Base-by-base conservation (phyloP, 2,888 invertebrate genomes). In the Catocala sponsa region DNA sequence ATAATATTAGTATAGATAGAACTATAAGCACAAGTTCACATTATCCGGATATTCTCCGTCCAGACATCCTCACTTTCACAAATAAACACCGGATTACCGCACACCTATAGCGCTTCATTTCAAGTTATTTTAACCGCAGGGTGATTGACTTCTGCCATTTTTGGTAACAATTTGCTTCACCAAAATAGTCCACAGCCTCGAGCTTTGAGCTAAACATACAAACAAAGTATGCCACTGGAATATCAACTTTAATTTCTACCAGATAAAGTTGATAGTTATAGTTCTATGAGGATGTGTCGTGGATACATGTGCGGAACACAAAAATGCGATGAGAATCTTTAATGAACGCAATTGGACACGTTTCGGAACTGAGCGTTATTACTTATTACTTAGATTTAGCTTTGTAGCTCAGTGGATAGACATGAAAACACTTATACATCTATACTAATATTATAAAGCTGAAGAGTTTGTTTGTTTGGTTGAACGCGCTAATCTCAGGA, bases 91-190 rank as follows among this genome's bases (percentile, higher is more conserved):
- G 63, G 41, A 44, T 44, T 43, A 58, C 42, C 11, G 25, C 48
- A 71, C 58, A 56, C 56, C 63, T 53, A n/a, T 10, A 59, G 48
- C 49, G 57, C 63, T 65, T 63, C 55, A 65, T 67, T 54, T 59
- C 71, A 55, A 62, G 68, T 63, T 68, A 72, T 78, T 79, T 79
- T 76, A 77, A 72, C 78, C 68, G 53, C 69, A 72, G 65, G 88
- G 87, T 87, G 88, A 87, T 80, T 87, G 88, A 86, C 88, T 84
- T 56, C 65, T 47, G 48, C 68, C 81, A 69, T 74, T 79, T 86
- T 85, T 73, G 80, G 88, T 80, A 79, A 80, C 79, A 73, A 61
- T 71, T 62, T 58, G 69, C 69, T 71, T 68, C 58, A 77, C 81
- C 66, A 65, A 83, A 85, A 84, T 84, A 84, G 81, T 76, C 70